These are phyloP conservation scores for Diloba caeruleocephala DNA, from an alignment of 2,888 invertebrate species.

Conservation along the genomic window DNA sequence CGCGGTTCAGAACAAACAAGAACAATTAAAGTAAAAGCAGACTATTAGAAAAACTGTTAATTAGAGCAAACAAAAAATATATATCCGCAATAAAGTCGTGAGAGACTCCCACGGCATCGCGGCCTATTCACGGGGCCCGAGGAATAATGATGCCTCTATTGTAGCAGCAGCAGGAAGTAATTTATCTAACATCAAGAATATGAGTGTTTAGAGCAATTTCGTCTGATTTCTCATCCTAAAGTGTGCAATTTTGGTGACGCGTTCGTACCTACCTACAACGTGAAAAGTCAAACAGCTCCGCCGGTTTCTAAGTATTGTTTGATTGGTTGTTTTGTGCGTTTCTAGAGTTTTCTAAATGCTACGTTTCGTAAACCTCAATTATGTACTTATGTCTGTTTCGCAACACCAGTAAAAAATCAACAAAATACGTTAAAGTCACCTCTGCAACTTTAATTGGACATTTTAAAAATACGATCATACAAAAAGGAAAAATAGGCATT, in stretches of 20 bases:
- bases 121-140: conserved; percentile 77
- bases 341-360: conserved; percentile 44
- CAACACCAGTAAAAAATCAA: conserved; percentile 11
- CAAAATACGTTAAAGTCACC: no score
- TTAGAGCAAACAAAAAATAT: conserved; percentile 87
- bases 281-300: conserved; percentile 62
- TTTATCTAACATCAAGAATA: conserved; percentile 89
- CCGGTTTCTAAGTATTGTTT: conserved; percentile 56
- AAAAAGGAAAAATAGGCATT: no score
- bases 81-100: conserved; percentile 88
- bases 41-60: conserved; percentile 87
- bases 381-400: conserved; percentile 14
- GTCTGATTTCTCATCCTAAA: conserved; percentile 86
- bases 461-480: no score
- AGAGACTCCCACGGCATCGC: conserved; percentile 84
- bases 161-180: conserved; percentile 86
- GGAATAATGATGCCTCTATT: conserved; percentile 87
- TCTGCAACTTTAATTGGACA: no score
- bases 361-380: conserved; percentile 24
- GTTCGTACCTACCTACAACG: conserved; percentile 16
- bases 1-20: conserved; percentile 57
- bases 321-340: conserved; percentile 44
- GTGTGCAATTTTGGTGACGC: conserved; percentile 83
- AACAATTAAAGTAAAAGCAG: conserved; percentile 87
- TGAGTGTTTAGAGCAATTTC: conserved; percentile 88